Base-by-base conservation (phyloP, 2,888 invertebrate species). In the Netelia fuscicornis region DNA sequence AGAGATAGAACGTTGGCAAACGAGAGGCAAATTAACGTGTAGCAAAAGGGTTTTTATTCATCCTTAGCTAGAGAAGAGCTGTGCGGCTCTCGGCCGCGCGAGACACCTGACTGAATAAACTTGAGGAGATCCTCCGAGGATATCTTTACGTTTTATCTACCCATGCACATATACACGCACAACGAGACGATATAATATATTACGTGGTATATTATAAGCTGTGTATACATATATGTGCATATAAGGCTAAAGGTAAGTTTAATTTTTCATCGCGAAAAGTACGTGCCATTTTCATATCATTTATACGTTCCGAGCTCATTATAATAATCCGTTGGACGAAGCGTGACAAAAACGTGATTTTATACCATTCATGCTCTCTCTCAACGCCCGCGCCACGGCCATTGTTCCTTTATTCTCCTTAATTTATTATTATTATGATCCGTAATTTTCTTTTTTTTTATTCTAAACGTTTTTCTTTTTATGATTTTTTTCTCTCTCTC, bases 21-120 rank as follows among this genome's bases (percentile, higher is more conserved):
- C 74, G 86, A 86, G 81, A 84, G 52, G 77, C 78, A 86, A 86
- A 87, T 87, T 87, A 85, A 86, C 86, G 72, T 74, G 56, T 64
- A 67, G 71, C 42, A 52, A 42, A 71, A 76, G 67, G 76, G 64
- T 65, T 85, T 30, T 70, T 77, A 77, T 84, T 78, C 77, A 78
- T 81, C 56, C 80, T n/a, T 67, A 11, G 30, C 30, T 20, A 58
- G 42, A 70, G 48, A 65, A 17, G 17, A 17, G 52, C 48, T 72
- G 77, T 42, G 23, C 67, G 13, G 13, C 60, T 5, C 62, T 37
- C 20, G 42, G 25, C 10, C 13, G 30, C 6, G 30, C n/a, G 23
- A 77, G 25, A 56, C 65, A 80, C 58, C 80, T 72, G 72, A 80
- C 72, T 64, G 25, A 23, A 52, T 44, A 65, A 65, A 56, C 71